A percentile compares a stretch with the other conserved stretches of the same genome.
Evolutionary conservation across 1,140 invertebrate species (phyloP).

Genomic region (Drosophila paulistorum): DNA sequence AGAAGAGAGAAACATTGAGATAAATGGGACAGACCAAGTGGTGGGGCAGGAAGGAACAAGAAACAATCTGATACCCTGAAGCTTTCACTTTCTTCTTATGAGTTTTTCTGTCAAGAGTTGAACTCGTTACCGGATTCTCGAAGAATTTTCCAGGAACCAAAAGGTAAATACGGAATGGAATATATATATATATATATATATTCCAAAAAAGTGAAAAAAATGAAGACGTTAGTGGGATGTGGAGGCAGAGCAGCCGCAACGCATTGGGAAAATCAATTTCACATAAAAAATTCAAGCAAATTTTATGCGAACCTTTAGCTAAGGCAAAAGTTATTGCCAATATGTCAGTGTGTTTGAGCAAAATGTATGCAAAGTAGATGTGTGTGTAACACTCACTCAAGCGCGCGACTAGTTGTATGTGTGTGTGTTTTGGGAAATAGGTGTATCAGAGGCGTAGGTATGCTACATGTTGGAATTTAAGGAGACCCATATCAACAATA

Average conservation of each 20-base stretch:
- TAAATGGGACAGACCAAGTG: background rate
- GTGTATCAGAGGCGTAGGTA: background rate
- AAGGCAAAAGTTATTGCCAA: slow-evolving; percentile 67
- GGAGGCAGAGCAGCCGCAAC: slow-evolving; percentile 23
- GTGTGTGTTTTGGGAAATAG: background rate
- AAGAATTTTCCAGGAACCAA: slow-evolving; percentile 20
- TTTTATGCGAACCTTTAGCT: slow-evolving; percentile 74
- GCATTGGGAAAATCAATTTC: slow-evolving; percentile 75
- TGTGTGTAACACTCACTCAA: slow-evolving; percentile 39
- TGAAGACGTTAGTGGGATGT: background rate
- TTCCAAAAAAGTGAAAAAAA: background rate
- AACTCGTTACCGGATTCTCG: slow-evolving; percentile 27
- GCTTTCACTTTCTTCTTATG: slow-evolving; percentile 47
- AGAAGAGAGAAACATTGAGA: background rate
- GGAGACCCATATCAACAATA: background rate
- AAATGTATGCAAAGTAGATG: slow-evolving; percentile 52
- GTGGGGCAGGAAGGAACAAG: background rate
- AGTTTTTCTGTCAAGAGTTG: slow-evolving; percentile 32
- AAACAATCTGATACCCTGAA: slow-evolving; percentile 11
- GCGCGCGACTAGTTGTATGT: background rate
- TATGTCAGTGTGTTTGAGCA: slow-evolving; percentile 35
- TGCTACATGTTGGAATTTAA: background rate
- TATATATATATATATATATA: background rate
- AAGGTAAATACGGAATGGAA: slow-evolving; percentile 62
- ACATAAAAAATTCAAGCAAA: slow-evolving; percentile 78